Base-by-base conservation (phyloP, 2,113 vertebrate genomes). In the Proterorhinus semilunaris region DNA sequence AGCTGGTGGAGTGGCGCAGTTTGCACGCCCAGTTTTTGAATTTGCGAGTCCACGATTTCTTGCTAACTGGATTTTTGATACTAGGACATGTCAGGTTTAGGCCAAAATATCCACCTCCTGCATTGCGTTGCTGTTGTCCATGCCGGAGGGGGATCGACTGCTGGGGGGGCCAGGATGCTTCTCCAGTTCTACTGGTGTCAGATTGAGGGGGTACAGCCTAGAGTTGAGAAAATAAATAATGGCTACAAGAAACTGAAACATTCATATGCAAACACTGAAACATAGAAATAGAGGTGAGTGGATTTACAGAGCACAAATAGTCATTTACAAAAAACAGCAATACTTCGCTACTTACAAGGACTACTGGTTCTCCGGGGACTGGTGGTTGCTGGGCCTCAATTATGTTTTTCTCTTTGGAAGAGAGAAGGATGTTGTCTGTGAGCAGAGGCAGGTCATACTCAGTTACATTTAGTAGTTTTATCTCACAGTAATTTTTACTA, bases 41-140 rank as follows among this genome's bases (percentile, higher is more conserved):
- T 94, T 95, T 96, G 91, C 94, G 94, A 93, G 93, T 96, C 95
- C 95, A 95, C 93, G 96, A 95, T 95, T 95, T 96, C 94, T 96
- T 96, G 95, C 96, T 96, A 96, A 96, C 94, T 88, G 95, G 94
- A 93, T 94, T 96, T 96, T 92, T 96, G 94, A 96, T 95, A 96
- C 94, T 96, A 96, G 95, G 94, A 96, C 96, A 96, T 95, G 95
- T 95, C 95, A 95, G 95, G 94, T 95, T 95, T 95, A 96, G 95
- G 95, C 94, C 95, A 95, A 95, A 95, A 96, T 96, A 97, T 96
- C 95, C 95, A 97, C 96, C 96, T 97, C 95, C 95, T 95, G 93
- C 94, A 93, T 91, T 92, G 81, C 95, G 94, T 91, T 93, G 94
- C 91, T 93, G 90, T 87, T 92, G 87, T 96, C 95, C 94, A 44